Evolutionary conservation across 1,140 invertebrate genomes (phyloP).

Genomic region (Odontomachus brunneus): DNA sequence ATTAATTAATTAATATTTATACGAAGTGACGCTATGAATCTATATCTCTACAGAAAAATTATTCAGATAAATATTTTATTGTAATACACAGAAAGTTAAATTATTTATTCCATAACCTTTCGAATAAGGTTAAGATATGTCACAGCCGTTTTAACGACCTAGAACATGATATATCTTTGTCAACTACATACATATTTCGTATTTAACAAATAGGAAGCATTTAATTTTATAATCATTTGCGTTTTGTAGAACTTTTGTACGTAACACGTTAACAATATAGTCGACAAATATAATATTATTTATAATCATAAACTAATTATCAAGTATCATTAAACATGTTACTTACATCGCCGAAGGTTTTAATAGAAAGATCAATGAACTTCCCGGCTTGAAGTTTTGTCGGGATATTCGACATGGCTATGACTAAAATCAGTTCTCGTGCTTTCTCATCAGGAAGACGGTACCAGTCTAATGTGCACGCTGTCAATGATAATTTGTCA

Average conservation of each 20-base stretch:
- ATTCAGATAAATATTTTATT: background rate
- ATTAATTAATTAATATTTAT: conserved; percentile 22
- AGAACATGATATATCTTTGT: background rate
- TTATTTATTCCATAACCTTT: conserved; percentile 60
- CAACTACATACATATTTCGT: too few species aligned
- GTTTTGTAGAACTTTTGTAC: background rate
- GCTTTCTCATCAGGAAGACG: conserved; percentile 42
- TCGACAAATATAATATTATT: background rate
- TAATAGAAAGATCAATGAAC: conserved; percentile 49
- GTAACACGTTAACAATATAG: background rate
- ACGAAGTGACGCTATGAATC: background rate
- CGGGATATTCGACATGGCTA: conserved; percentile 38
- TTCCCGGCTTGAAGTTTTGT: conserved; percentile 53
- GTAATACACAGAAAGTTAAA: background rate
- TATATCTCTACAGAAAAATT: background rate
- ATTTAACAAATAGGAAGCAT: too few species aligned
- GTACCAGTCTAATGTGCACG: conserved; percentile 54
- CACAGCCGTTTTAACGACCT: conserved; percentile 73
- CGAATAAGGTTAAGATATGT: conserved; percentile 74
- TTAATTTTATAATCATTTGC: background rate
- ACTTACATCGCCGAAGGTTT: conserved; percentile 53
- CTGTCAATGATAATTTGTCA: conserved; percentile 41
- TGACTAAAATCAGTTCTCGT: conserved; percentile 35
- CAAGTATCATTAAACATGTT: background rate
- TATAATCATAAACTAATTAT: background rate